A percentile compares a stretch with the other conserved stretches of the same genome.
Conservation (phyloP, 35 echinoderm and acorn worm species). For the Amphiura filiformis region DNA sequence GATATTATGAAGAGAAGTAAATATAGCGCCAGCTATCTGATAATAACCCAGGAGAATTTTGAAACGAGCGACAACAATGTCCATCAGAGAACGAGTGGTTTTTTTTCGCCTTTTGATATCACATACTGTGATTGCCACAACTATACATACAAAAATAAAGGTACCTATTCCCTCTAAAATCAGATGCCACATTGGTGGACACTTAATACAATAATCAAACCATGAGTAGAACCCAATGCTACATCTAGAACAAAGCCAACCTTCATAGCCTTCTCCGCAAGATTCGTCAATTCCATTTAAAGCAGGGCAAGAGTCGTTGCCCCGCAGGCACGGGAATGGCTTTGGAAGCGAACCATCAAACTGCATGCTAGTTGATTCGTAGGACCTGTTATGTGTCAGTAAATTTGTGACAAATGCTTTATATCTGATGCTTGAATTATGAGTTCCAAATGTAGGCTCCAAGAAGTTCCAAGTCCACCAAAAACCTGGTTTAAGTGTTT, state of each 20-base stretch:
- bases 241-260: background rate
- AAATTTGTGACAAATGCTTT: background rate
- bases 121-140: conserved; percentile 33
- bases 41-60: no score
- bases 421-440: background rate
- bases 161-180: background rate
- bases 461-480: background rate
- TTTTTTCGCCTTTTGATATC: background rate
- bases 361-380: background rate
- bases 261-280: background rate
- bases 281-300: background rate
- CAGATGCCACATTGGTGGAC: no score
- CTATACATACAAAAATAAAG: background rate
- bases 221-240: background rate
- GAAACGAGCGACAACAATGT: conserved; percentile 16
- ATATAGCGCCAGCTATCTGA: no score
- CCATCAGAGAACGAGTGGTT: background rate
- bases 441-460: background rate
- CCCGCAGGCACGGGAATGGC: background rate
- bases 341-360: background rate
- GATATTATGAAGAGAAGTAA: conserved; percentile 18
- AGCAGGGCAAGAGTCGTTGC: background rate
- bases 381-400: background rate
- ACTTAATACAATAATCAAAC: background rate
- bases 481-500: background rate